Conservation (phyloP, 2,113 vertebrate species). For the Eublepharis macularius region DNA sequence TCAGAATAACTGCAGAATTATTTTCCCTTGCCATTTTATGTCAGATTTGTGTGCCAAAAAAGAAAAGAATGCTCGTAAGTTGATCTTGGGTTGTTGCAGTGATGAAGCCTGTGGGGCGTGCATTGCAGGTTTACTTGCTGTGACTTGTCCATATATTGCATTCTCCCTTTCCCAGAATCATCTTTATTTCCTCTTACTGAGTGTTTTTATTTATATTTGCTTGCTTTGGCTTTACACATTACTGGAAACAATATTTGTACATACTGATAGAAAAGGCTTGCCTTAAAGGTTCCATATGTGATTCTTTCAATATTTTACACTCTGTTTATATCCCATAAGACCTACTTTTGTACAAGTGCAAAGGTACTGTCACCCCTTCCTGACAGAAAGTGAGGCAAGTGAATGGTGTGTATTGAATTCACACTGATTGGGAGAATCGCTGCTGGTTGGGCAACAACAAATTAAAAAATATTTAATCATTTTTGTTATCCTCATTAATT, state of each 20-base stretch:
- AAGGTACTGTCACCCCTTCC: no score
- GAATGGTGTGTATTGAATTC: no score
- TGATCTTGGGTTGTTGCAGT: slow-evolving; percentile 74
- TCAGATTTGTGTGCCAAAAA: slow-evolving; percentile 93
- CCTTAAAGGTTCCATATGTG: slow-evolving; percentile 35
- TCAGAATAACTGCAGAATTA: slow-evolving; percentile 63
- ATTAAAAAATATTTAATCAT: no score
- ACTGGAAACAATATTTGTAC: slow-evolving; percentile 74
- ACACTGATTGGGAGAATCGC: no score
- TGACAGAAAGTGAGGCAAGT: no score
- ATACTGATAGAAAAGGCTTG: slow-evolving; percentile 76
- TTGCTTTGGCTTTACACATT: slow-evolving; percentile 72
- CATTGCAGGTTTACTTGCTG: slow-evolving; percentile 77
- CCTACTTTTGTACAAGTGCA: background rate
- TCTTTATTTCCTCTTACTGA: slow-evolving; percentile 67
- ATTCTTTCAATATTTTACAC: background rate
- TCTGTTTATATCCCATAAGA: background rate
- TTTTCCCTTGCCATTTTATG: slow-evolving; percentile 72
- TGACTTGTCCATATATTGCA: slow-evolving; percentile 82
- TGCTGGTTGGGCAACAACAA: no score
- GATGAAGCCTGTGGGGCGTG: slow-evolving; percentile 74
- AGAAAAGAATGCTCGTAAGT: slow-evolving; percentile 96
- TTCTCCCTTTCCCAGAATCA: slow-evolving; percentile 70
- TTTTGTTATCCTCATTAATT: no score
- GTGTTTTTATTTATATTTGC: slow-evolving; percentile 59